Percentiles rank a stretch among this genome's conserved stretches.
Conservation (phyloP, 2,888 invertebrate genomes). For the Tyria jacobaeae region DNA sequence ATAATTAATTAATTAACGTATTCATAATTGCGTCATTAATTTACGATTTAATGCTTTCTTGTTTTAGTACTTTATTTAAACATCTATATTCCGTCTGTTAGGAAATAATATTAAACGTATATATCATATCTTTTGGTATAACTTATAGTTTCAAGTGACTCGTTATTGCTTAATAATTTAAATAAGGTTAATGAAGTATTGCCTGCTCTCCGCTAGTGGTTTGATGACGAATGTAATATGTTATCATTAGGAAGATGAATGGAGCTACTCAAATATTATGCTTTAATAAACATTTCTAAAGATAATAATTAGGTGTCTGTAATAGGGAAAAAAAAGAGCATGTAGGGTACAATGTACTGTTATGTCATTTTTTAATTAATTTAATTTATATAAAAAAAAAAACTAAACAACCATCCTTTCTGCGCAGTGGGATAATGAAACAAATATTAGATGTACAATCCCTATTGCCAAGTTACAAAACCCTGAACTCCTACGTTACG, state of each 20-base stretch:
- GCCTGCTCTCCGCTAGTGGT: constrained; percentile 55
- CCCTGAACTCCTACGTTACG: no score
- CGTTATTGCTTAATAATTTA: constrained; percentile 76
- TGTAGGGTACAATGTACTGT: no score
- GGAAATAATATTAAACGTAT: constrained; percentile 64
- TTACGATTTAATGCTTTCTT: constrained; percentile 70
- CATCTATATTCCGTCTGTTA: constrained; percentile 69
- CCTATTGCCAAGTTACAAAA: no score
- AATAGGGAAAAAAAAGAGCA: no score
- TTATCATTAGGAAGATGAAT: constrained; percentile 56
- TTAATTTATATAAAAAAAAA: no score
- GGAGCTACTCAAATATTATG: constrained; percentile 43
- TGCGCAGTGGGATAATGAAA: no score
- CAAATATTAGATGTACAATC: no score
- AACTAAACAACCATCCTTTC: no score
- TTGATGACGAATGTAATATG: constrained; percentile 57
- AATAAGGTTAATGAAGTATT: constrained; percentile 76
- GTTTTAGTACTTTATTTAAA: constrained; percentile 70
- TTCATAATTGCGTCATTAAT: constrained; percentile 73
- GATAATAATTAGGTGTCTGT: no score
- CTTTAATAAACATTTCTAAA: constrained; percentile 20
- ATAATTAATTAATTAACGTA: constrained; percentile 81
- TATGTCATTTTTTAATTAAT: no score
- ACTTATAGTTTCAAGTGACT: constrained; percentile 66
- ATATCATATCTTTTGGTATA: constrained; percentile 70